These are phyloP conservation scores for Elgaria multicarinata DNA, from an alignment of 2,113 vertebrate genomes.

Conservation along the genomic window DNA sequence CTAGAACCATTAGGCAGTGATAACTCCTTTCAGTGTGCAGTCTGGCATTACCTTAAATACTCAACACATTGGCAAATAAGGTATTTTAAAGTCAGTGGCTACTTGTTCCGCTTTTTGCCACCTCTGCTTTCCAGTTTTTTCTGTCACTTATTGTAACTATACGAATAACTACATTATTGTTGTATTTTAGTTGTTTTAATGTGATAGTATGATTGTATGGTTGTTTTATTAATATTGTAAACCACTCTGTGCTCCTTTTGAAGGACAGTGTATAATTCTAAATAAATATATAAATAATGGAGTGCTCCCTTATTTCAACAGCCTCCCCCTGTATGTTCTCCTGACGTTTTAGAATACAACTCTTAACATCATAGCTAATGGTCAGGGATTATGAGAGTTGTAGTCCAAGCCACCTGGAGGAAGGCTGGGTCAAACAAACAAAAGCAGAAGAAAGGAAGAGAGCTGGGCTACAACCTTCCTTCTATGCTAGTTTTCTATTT, in stretches of 20 bases:
- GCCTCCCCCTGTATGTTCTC: too few species aligned
- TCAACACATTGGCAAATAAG: not conserved
- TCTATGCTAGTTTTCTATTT: not conserved
- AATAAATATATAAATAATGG: too few species aligned
- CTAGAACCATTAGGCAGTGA: not conserved
- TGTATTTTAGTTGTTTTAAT: too few species aligned
- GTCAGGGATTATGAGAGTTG: not conserved
- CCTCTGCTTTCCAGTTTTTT: too few species aligned
- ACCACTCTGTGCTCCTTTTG: too few species aligned
- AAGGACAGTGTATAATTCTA: too few species aligned
- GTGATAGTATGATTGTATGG: too few species aligned
- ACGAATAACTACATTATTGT: too few species aligned
- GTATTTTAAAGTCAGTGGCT: not conserved
- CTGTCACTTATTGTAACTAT: too few species aligned
- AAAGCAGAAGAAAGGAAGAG: not conserved
- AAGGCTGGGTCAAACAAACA: not conserved
- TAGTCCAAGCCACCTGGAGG: not conserved
- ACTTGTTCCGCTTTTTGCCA: not conserved
- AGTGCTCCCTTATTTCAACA: not conserved
- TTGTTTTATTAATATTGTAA: too few species aligned
- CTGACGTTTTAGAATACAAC: not conserved
- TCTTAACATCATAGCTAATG: not conserved
- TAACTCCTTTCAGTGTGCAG: not conserved
- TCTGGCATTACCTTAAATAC: not conserved
- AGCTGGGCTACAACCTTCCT: not conserved